Conservation (phyloP, 30 jellyfish, hydroid and myxozoan species). For the Clytia hemisphaerica region DNA sequence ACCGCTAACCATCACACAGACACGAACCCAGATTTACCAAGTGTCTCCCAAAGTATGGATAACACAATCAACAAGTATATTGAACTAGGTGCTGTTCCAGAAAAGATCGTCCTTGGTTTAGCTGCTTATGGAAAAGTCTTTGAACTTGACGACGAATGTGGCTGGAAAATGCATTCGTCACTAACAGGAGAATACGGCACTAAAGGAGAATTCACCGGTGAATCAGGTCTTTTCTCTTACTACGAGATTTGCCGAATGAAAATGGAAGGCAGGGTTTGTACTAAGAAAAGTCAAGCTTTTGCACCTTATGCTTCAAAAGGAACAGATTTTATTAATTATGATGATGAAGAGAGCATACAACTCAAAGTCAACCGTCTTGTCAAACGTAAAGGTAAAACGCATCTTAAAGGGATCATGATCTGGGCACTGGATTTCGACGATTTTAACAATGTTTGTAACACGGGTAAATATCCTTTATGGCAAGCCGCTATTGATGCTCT, state of each 20-base stretch:
- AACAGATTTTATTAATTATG: neutral
- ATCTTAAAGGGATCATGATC: neutral
- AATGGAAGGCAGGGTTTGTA: neutral
- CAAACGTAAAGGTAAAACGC: neutral
- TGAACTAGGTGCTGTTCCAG: slow-evolving; percentile 58
- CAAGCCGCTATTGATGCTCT: too few relatives aligned
- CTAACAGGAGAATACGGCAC: slow-evolving; percentile 47
- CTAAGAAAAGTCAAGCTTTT: too few relatives aligned
- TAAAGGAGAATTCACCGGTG: slow-evolving; percentile 57
- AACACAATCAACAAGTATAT: slow-evolving; percentile 54
- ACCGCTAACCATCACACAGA: slow-evolving; percentile 73
- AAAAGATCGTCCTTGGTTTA: slow-evolving; percentile 58
- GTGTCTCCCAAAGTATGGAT: slow-evolving; percentile 36
- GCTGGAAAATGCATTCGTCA: slow-evolving; percentile 48
- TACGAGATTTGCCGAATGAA: slow-evolving; percentile 56
- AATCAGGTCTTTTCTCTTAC: slow-evolving; percentile 56
- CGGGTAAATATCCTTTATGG: neutral
- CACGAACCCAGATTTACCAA: neutral
- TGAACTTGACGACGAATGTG: slow-evolving; percentile 34
- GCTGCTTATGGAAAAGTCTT: slow-evolving; percentile 62
- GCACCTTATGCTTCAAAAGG: neutral
- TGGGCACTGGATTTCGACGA: slow-evolving; percentile 1
- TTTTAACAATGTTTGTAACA: slow-evolving; percentile 5
- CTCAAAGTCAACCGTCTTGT: neutral
- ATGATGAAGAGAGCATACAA: neutral